Conservation (phyloP, 2,888 invertebrate species). For the Mimas tiliae region DNA sequence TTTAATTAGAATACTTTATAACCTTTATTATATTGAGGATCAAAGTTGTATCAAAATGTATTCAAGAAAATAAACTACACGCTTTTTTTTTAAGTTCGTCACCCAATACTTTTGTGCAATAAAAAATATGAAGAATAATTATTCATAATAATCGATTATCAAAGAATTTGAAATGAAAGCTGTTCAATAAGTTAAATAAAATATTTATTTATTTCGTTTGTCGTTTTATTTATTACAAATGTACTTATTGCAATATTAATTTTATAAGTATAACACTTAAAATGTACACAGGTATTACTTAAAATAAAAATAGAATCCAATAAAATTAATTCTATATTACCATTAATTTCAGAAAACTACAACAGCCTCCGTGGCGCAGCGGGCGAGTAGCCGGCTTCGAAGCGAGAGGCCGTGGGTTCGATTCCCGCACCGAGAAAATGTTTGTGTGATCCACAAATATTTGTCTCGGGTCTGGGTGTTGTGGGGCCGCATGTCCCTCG, state of each 20-base stretch:
- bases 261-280: not conserved
- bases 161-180: constrained; percentile 21
- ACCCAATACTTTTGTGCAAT: not conserved
- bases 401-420: no score
- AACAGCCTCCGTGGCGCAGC: no score
- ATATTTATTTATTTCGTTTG: constrained; percentile 48
- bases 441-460: no score
- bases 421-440: no score
- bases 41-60: not conserved
- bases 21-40: no score
- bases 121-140: not conserved
- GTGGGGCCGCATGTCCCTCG: no score
- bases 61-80: not conserved
- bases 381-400: no score
- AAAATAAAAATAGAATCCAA: not conserved
- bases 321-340: not conserved
- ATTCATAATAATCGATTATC: not conserved
- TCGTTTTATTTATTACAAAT: constrained; percentile 35
- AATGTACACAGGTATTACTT: not conserved
- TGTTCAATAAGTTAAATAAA: constrained; percentile 41
- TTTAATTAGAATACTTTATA: no score
- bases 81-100: not conserved
- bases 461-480: no score
- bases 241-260: not conserved
- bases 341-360: not conserved